A percentile compares a stretch with the other conserved stretches of the same genome.
phyloP scores from a whole-genome alignment of 2,113 vertebrate species.

The Sigmodon hispidus region DNA sequence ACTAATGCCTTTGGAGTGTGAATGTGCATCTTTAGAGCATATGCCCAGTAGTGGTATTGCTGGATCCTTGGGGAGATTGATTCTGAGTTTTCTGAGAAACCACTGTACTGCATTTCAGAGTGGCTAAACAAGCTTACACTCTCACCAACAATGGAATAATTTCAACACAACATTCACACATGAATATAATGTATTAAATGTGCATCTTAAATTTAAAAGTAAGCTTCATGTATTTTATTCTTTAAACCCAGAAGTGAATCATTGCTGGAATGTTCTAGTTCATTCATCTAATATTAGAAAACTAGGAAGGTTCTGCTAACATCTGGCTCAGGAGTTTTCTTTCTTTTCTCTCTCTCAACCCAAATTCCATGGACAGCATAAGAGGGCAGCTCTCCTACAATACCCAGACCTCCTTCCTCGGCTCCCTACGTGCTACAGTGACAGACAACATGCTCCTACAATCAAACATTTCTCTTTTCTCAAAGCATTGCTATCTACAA shows the following conservation, averaged over 20 bases:
- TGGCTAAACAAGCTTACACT: no score
- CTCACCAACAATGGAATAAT: no score
- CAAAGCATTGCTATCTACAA: background rate
- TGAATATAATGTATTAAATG: background rate
- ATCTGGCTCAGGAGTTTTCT: background rate
- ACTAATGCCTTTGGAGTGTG: no score
- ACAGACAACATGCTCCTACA: background rate
- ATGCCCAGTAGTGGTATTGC: no score
- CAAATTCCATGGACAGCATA: background rate
- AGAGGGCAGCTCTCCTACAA: background rate
- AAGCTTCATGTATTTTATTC: background rate
- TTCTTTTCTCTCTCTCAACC: background rate
- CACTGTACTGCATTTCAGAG: no score
- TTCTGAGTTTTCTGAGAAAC: no score
- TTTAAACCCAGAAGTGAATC: background rate
- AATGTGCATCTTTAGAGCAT: no score
- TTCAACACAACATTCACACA: background rate
- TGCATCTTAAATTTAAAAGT: background rate
- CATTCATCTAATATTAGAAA: background rate
- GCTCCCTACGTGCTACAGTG: background rate
- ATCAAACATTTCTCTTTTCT: background rate
- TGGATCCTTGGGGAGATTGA: no score
- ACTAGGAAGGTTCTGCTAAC: background rate
- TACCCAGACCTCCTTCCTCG: background rate
- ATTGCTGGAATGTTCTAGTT: background rate